Base-by-base conservation (phyloP, 2,888 invertebrate genomes). In the Dermolepida albohirtum region DNA sequence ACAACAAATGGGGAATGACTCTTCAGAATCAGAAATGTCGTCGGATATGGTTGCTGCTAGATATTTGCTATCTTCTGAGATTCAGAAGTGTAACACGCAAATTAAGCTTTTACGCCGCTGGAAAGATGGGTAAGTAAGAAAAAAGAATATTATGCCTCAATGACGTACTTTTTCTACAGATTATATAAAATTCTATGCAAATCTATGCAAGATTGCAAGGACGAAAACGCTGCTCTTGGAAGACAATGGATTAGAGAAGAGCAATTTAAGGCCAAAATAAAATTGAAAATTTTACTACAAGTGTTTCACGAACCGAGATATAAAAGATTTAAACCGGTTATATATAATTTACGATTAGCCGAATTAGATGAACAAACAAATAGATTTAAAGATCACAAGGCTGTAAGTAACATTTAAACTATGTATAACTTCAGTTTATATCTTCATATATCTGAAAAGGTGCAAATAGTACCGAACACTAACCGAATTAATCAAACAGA, bases 371-470 rank as follows among this genome's bases (percentile, higher is more conserved):
- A 62, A 44, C 57, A 65, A 27, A 10, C 16, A 6, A 43, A 39
- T 10, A 54, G 68, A 16, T 43, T 68, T 8, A 16, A 52, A 44
- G 12, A 50, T 8, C 68, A 68, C 27, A 41, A 65, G 51, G 52
- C 49, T 11, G 68, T 64, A 47, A 44, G 52, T 49, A 12, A 51
- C 10, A 27, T 22, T 34, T 5, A 34, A 6, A 34, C 6, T 29
- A 5, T 29, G 6, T 29, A 29, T 29, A 4, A 29, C 6, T 29
- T 5, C 29, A 29, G 29, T 29, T 29, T 6, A 29, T 29, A 29
- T 29, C 29, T 29, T 29, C 29, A 6, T 29, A 29, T 5, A 29
- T 29, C 29, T 29, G 29, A 29, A 29, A 29, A 29, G 6, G 6
- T 29, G 6, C 29, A 29, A 6, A n/a, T n/a, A n/a, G n/a, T n/a